Evolutionary conservation across 2,797 vertebrate species (phyloP), one percentile per base, ranked within the genome.

Genomic region (Oryzias sinensis): DNA sequence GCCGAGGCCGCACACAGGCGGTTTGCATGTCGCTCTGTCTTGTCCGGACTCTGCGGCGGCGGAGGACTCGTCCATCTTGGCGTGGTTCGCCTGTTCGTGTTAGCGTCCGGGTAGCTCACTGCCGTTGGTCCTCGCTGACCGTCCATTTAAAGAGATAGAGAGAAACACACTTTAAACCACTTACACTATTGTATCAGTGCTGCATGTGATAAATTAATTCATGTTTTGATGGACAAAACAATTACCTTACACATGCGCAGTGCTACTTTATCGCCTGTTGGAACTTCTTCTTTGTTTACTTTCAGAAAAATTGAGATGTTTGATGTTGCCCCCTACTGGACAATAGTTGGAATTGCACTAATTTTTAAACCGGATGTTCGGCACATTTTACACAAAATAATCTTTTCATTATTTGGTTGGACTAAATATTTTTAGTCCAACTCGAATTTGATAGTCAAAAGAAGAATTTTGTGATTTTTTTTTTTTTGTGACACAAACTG

Each of bases 61-160:
- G 46, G 64, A 51, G 53, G 62, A 42, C 67, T 46, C 86, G 62
- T 90, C 88, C 88, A 90, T 90, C 74, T 87, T 88, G 79, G 76
- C 43, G 66, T 59, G 62, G 60, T 43, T 62, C 52, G 53, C n/a
- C 69, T 56, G 56, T 17, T 54, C 1, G 27, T 8, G 62, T 56
- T 64, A 56, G 48, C 53, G 22, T 6, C 16, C 4, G 53, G 56
- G 60, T 76, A 79, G 68, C 74, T 78, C 13, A 14, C 37, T 22
- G 1, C 5, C 22, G 76, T 63, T 68, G 50, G 20, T 9, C 43
- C 17, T 49, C 4, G 33, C 33, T 37, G 33, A 37, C 33, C 33
- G 11, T 37, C 11, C 33, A 3, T 1, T 4, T 8, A 1, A 11
- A 52, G 16, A n/a, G 4, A 1, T 1, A 3, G 0, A 14, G 33